Evolutionary conservation across 53 echinoderm and acorn worm species (phyloP).

Genomic region (Crossaster papposus): DNA sequence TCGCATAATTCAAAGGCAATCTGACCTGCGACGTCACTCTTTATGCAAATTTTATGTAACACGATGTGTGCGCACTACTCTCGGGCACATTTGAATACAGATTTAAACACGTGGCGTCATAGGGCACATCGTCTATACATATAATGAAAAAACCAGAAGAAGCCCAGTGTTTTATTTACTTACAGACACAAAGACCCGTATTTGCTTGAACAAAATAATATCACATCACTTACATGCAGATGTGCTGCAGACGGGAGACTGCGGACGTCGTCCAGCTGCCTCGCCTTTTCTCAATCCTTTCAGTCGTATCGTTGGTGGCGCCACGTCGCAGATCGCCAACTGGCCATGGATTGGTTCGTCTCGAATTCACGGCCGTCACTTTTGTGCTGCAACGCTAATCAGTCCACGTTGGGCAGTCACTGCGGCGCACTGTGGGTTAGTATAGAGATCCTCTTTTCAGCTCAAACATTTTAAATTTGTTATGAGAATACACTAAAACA

Average conservation of each 20-base stretch:
- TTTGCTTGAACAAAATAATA: neutral
- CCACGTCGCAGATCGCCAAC: neutral
- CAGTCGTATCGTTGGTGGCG: constrained; percentile 11
- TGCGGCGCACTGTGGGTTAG: constrained; percentile 26
- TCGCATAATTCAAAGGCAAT: too few species aligned
- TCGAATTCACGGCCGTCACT: neutral
- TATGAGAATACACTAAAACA: neutral
- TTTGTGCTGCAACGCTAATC: constrained; percentile 15
- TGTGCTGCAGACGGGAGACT: constrained; percentile 11
- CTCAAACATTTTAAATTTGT: neutral
- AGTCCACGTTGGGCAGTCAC: constrained; percentile 14
- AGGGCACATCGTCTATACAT: too few species aligned
- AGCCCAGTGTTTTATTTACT: too few species aligned
- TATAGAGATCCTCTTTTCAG: neutral
- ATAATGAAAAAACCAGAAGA: too few species aligned
- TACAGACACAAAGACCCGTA: too few species aligned
- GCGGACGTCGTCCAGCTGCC: constrained; percentile 18
- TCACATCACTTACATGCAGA: neutral
- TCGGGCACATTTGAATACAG: too few species aligned
- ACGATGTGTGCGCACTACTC: too few species aligned
- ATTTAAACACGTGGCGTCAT: too few species aligned
- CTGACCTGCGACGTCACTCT: too few species aligned
- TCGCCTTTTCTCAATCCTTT: neutral
- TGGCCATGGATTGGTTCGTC: constrained; percentile 29
- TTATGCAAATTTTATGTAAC: too few species aligned